These are phyloP conservation scores for Apolygus lucorum DNA, from an alignment of 1,140 invertebrate genomes.

Conservation along the genomic window DNA sequence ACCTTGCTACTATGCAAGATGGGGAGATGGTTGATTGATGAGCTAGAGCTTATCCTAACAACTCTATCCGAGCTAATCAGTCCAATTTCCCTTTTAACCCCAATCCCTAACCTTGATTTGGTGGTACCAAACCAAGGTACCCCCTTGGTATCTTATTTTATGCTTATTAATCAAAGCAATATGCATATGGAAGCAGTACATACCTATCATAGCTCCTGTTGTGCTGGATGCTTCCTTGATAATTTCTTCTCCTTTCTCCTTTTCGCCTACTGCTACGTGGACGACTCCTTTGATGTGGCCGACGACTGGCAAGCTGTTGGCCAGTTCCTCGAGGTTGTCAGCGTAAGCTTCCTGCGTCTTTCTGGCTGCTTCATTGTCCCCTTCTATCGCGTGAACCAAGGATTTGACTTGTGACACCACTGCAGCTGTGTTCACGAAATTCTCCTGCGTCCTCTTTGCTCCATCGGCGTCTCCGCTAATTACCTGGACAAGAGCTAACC, in stretches of 20 bases:
- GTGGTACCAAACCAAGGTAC: no score
- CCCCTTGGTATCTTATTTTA: no score
- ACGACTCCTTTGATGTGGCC: not conserved
- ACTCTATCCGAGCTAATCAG: no score
- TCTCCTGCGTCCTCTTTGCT: not conserved
- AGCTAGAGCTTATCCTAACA: no score
- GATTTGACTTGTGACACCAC: constrained; percentile 17
- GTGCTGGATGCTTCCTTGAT: constrained; percentile 12
- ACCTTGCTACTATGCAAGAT: no score
- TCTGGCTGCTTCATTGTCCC: not conserved
- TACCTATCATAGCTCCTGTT: constrained; percentile 14
- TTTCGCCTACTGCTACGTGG: not conserved
- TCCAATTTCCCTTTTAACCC: no score
- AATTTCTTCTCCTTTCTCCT: constrained; percentile 7
- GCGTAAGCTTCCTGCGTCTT: constrained; percentile 13
- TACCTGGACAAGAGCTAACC: not conserved
- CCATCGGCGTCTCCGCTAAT: not conserved
- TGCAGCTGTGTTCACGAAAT: constrained; percentile 1
- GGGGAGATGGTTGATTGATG: no score
- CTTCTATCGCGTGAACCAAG: not conserved
- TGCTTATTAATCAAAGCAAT: no score
- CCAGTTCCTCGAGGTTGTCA: not conserved
- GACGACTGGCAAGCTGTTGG: constrained; percentile 1
- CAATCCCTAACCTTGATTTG: no score
- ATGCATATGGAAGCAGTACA: no score